A percentile compares a stretch with the other conserved stretches of the same genome.
phyloP scores from a whole-genome alignment of 2,888 invertebrate species.

The Dicycla oo region DNA sequence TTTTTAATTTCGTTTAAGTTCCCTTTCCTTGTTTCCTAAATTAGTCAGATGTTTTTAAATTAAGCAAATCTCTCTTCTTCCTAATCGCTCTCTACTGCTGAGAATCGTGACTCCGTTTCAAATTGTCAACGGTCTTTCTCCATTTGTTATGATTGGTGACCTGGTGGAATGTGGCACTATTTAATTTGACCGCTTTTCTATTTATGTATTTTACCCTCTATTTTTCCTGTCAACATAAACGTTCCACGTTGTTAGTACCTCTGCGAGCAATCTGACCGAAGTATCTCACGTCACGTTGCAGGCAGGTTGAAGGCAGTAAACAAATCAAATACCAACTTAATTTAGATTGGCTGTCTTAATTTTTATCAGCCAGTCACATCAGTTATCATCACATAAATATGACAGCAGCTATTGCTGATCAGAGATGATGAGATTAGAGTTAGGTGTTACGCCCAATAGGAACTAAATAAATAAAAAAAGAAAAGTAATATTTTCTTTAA shows the following conservation, averaged over 20 bases:
- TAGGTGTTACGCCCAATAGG: no score
- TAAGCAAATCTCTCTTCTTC: neutral
- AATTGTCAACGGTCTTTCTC: neutral
- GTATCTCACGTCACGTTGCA: neutral
- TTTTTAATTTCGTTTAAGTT: constrained; percentile 12
- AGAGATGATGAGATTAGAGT: neutral
- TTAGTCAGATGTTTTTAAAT: neutral
- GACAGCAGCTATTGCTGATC: neutral
- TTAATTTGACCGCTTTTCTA: neutral
- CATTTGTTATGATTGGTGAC: neutral
- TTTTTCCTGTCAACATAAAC: neutral
- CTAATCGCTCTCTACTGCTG: neutral
- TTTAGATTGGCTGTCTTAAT: neutral
- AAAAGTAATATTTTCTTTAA: no score
- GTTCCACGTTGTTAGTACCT: neutral
- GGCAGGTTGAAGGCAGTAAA: neutral
- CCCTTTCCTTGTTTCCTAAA: no score
- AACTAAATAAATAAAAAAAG: no score
- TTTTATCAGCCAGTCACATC: neutral
- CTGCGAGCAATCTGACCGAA: neutral
- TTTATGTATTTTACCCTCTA: neutral
- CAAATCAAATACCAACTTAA: neutral
- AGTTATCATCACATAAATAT: neutral
- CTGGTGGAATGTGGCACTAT: neutral
- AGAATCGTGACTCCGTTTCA: neutral